Evolutionary conservation across 2,113 vertebrate species (phyloP), one percentile per base, ranked within the genome.

Genomic region (rat (Rattus norvegicus)): DNA sequence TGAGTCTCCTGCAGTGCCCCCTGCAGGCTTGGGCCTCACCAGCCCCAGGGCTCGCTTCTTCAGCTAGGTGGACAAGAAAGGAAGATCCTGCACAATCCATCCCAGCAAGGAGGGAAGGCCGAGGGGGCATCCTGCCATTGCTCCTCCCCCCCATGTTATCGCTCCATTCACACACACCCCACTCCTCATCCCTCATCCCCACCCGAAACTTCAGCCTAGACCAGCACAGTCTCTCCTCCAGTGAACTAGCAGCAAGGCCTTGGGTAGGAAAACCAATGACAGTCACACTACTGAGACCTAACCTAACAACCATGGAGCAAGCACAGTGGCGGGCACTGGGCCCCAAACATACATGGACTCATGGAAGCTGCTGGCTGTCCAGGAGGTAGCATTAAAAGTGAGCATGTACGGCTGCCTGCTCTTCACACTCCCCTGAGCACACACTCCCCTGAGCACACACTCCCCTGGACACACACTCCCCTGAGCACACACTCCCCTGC

Each of bases 31-130:
- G 77, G 98, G 94, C 97, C 98, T 99, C 76, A 98, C 97, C 95
- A 99, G 90, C 52, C 97, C 98, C 84, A 99, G 94, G 61, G 98
- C 98, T 0, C 98, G 95, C 98, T 98, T 98, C 98, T 98, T 99
- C 76, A 98, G 97, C 98, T 99, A 95, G 77, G 65, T 36, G 49
- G 12, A 33, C 1, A 67, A 69, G 26, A 17, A 11, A 33, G 24
- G 43, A 76, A 43, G 30, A 76, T 76, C n/a, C 56, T 7, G 12
- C n/a, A 69, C 73, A 19, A 56, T 5, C 43, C 39, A 8, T 9
- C 47, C 36, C 59, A 77, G 39, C 30, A 36, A 36, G 0, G 7
- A 26, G 33, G 17, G 6, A 17, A 39, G 9, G 30, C 36, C 6
- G 1, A 67, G 20, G 63, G 14, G 10, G 30, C 7, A 24, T 12